Evolutionary conservation across 2,888 invertebrate genomes (phyloP), one percentile per base, ranked within the genome.

Genomic region (Ferrisia virgata): DNA sequence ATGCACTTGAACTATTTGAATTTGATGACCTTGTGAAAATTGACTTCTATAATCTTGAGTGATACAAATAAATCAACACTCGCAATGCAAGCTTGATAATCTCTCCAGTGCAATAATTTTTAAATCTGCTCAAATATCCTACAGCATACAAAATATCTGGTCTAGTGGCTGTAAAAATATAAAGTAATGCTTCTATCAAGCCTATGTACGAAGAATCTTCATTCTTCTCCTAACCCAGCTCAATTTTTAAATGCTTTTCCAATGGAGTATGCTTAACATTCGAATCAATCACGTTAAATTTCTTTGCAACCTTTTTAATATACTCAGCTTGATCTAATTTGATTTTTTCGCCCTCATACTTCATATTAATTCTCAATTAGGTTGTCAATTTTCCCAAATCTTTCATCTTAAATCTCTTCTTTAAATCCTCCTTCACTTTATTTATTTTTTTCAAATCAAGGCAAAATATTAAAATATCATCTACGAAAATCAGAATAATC

Each of bases 401-500:
- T 13, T 72, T 83, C 43, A 72, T 72, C 8, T 40, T 39, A 36
- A 83, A 58, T 15, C 36, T 28, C 11, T 22, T 82, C n/a, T 53
- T 64, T 18, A 82, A 64, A 4, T 58, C 25, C 3, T 18, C 22
- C 18, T 82, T 83, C 28, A 83, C 2, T 11, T 25, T 4, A 25
- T 72, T 83, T 5, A 83, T 5, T 0, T 3, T 83, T 40, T 22
- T 33, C 15, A 43, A 31, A 28, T 33, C n/a, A 0, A 15, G 9
- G 15, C 22, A 33, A 43, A 0, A 40, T n/a, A 78, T 76, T 25
- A 85, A 33, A 0, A 85, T 6, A 82, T 85, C 85, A 69, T 85
- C 85, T 1, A 85, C 85, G 22, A 82, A 85, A 0, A 85, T 13
- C 15, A 85, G 1, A 79, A 39, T 25, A 15, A 43, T 76, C 31